Evolutionary conservation across 2,113 vertebrate species (phyloP).

Genomic region (Bothrops jararaca): DNA sequence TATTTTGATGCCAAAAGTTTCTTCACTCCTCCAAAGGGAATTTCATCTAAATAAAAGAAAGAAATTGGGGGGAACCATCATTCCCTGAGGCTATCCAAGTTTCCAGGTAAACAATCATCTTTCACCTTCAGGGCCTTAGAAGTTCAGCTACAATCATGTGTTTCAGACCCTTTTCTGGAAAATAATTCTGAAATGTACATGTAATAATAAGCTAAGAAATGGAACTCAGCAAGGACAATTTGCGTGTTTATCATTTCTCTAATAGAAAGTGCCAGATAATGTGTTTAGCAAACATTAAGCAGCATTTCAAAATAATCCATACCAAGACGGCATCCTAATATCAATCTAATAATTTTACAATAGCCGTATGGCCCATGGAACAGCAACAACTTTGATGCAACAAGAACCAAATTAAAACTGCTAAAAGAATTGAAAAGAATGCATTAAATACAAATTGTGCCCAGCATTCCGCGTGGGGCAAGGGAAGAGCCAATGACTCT

Average conservation of each 20-base stretch:
- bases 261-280: background rate
- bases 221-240: background rate
- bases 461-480: too few species aligned
- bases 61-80: background rate
- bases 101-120: background rate
- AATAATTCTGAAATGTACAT: background rate
- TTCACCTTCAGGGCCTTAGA: background rate
- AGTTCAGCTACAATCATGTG: background rate
- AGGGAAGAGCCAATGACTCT: background rate
- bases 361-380: background rate
- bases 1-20: background rate
- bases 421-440: background rate
- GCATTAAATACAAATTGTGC: background rate
- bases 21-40: background rate
- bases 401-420: background rate
- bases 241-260: background rate
- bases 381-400: background rate
- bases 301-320: background rate
- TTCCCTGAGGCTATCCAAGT: background rate
- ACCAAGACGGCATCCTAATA: background rate
- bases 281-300: background rate
- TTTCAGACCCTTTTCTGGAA: background rate
- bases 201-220: background rate
- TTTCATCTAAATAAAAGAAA: background rate
- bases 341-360: background rate